A percentile compares a stretch with the other conserved stretches of the same genome.
Conservation (phyloP, 2,797 vertebrate genomes). For the Coregonus ussuriensis region DNA sequence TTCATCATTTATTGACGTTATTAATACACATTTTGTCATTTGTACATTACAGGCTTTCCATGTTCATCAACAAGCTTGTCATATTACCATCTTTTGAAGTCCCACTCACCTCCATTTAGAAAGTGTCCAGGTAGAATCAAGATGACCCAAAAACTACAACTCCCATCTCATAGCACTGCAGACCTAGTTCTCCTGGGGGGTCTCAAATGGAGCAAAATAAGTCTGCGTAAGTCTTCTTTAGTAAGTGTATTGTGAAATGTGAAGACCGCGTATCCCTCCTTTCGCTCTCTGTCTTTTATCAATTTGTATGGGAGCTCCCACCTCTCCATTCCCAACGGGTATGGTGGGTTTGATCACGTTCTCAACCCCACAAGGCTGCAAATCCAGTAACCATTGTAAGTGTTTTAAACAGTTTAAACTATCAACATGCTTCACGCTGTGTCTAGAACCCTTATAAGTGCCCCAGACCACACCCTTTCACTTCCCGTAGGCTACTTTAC, state of each 20-base stretch:
- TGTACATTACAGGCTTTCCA: not conserved
- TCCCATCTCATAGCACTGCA: not conserved
- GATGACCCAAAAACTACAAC: not conserved
- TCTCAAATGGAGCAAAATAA: not conserved
- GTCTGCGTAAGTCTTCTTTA: not conserved
- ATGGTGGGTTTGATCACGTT: slow-evolving; percentile 70
- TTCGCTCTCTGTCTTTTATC: slow-evolving; percentile 57
- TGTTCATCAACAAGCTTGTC: not conserved
- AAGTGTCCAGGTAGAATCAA: not conserved
- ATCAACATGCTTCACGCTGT: slow-evolving; percentile 54
- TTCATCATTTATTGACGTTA: not conserved
- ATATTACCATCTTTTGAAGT: not conserved
- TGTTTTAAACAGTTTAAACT: slow-evolving; percentile 73
- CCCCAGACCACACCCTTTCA: slow-evolving; percentile 37
- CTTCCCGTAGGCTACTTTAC: not conserved
- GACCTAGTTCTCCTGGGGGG: not conserved
- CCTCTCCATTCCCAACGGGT: slow-evolving; percentile 63
- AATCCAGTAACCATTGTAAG: slow-evolving; percentile 75
- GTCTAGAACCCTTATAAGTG: slow-evolving; percentile 9
- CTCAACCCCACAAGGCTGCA: slow-evolving; percentile 72
- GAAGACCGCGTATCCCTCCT: slow-evolving; percentile 45
- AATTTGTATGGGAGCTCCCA: slow-evolving; percentile 75
- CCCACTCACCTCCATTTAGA: not conserved
- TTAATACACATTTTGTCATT: not conserved
- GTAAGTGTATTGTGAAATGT: not conserved